Evolutionary conservation across 2,888 invertebrate species (phyloP).

Genomic region (Mechanitis mazaeus): DNA sequence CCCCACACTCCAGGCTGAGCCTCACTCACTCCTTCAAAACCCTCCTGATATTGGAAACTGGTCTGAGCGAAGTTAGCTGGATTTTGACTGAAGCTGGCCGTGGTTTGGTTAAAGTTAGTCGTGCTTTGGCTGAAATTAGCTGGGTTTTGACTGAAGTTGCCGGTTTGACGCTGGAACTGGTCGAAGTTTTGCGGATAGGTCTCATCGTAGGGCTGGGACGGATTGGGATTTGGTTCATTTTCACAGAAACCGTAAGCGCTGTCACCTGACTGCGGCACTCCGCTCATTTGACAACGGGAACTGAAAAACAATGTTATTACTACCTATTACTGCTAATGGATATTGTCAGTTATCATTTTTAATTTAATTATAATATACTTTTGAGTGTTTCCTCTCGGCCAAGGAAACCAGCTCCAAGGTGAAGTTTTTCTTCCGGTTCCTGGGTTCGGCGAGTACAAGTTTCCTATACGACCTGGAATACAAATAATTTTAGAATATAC

Average conservation of each 20-base stretch:
- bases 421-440: conserved; percentile 79
- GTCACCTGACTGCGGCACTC: conserved; percentile 82
- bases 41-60: conserved; percentile 49
- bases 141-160: conserved; percentile 30
- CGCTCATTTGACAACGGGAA: conserved; percentile 79
- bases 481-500: neutral
- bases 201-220: conserved; percentile 43
- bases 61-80: conserved; percentile 37
- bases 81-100: conserved; percentile 31
- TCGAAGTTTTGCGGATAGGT: conserved; percentile 39
- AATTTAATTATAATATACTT: conserved; percentile 48
- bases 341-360: neutral
- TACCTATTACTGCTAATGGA: neutral
- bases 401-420: conserved; percentile 84
- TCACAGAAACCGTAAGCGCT: conserved; percentile 88
- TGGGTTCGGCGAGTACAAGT: conserved; percentile 90
- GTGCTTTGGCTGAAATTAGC: conserved; percentile 26
- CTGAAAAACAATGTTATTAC: conserved; percentile 36
- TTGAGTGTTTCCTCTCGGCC: conserved; percentile 78
- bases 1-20: conserved; percentile 84
- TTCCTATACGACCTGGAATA: conserved; percentile 81
- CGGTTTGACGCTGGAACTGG: conserved; percentile 30
- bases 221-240: conserved; percentile 44
- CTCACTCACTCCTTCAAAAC: conserved; percentile 78
- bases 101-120: conserved; percentile 30